These are phyloP conservation scores for Polypterus bichir DNA, from an alignment of 2,113 vertebrate species.

Conservation along the genomic window DNA sequence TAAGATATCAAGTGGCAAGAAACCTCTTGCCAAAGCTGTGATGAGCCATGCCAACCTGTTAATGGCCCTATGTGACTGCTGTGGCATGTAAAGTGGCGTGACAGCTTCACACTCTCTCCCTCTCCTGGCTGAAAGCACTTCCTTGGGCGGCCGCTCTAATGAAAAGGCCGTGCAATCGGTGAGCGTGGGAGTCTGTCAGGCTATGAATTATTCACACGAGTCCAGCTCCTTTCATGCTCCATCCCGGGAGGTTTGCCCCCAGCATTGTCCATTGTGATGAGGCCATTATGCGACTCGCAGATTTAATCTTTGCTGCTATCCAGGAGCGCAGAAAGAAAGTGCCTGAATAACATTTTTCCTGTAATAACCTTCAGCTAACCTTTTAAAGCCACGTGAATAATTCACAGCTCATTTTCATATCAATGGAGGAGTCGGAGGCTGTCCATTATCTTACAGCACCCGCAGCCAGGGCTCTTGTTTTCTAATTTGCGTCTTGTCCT, in stretches of 20 bases:
- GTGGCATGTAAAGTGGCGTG: no score
- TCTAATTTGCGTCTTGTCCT: no score
- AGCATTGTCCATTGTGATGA: slow-evolving; percentile 92
- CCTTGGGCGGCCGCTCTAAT: slow-evolving; percentile 39
- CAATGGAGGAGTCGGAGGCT: slow-evolving; percentile 65
- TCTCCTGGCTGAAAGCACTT: no score
- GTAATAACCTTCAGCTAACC: slow-evolving; percentile 96
- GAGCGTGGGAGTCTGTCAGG: slow-evolving; percentile 46
- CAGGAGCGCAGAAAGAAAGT: slow-evolving; percentile 49
- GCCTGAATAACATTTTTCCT: slow-evolving; percentile 68
- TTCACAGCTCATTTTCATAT: slow-evolving; percentile 84
- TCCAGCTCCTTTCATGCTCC: slow-evolving; percentile 48
- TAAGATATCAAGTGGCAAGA: no score
- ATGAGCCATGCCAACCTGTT: no score
- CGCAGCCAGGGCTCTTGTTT: neutral
- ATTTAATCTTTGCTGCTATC: slow-evolving; percentile 79
- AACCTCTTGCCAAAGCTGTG: no score
- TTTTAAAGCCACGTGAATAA: slow-evolving; percentile 85
- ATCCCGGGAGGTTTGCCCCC: slow-evolving; percentile 69
- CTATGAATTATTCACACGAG: slow-evolving; percentile 89
- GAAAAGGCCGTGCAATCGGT: slow-evolving; percentile 74
- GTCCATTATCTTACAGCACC: slow-evolving; percentile 57
- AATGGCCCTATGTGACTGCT: no score
- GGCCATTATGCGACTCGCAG: slow-evolving; percentile 87
- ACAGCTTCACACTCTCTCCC: no score